phyloP scores from a whole-genome alignment of 2,888 invertebrate species.

The Eristalinus sepulchralis region DNA sequence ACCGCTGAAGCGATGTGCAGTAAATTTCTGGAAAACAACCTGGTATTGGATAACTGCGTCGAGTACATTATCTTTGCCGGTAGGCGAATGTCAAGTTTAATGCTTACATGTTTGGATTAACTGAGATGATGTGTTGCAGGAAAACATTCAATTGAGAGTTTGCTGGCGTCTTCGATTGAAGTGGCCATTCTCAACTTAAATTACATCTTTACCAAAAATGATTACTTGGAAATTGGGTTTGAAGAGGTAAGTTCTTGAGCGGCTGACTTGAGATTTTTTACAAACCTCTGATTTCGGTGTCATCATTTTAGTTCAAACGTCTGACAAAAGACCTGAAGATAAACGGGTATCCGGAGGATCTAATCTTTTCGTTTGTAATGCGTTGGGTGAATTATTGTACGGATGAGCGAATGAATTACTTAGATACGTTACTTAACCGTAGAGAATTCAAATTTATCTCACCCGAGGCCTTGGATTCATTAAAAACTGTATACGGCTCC shows the following conservation, averaged over 20 bases:
- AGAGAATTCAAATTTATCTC: no score
- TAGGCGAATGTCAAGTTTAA: conserved; percentile 8
- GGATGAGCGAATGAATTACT: no score
- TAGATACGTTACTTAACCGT: no score
- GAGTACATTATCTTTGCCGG: conserved; percentile 74
- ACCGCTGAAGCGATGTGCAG: conserved; percentile 73
- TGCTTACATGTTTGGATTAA: no score
- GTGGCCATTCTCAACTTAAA: not conserved
- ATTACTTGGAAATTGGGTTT: not conserved
- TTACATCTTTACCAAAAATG: not conserved
- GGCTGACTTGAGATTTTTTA: no score
- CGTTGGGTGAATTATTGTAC: no score
- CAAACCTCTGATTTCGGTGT: no score
- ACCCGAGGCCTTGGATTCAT: no score
- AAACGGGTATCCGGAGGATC: no score
- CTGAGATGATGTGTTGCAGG: not conserved
- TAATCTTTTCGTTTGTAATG: no score
- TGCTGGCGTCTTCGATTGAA: not conserved
- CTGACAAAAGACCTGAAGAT: no score
- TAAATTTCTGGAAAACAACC: conserved; percentile 69
- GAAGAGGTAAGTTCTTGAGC: not conserved
- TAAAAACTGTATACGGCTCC: not conserved
- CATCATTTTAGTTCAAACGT: no score
- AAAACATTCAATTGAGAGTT: not conserved
- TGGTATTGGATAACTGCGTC: conserved; percentile 74